Base-by-base conservation (phyloP, 2,797 vertebrate species). In the Aratinga solstitialis region DNA sequence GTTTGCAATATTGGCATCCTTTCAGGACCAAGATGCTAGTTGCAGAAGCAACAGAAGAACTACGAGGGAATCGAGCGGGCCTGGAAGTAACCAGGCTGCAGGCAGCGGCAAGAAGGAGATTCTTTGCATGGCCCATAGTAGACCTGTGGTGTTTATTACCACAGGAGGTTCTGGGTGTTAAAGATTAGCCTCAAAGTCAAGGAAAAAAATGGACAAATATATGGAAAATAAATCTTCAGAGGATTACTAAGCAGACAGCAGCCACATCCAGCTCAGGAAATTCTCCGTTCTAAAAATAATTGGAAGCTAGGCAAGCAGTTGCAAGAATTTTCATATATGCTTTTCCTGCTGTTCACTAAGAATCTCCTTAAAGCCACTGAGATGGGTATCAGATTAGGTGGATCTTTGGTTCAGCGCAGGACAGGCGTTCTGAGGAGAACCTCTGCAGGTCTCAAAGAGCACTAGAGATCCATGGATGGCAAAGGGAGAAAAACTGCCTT, bases 271-370 rank as follows among this genome's bases (percentile, higher is more conserved):
- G 74, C 59, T 95, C 90, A 91, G 88, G 88, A 95, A 96, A 94
- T 84, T 91, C 72, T 92, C 87, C 68, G 26, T 85, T 77, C 85
- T 95, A 84, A 95, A 96, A 95, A 91, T 93, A 93, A 81, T 62
- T 48, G 72, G 54, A 91, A 94, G 76, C 34, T 30, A 83, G 59
- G 75, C 78, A 69, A 78, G 50, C 38, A 48, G 34, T 75, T 89
- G 47, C 4, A 11, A 84, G 59, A 65, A 8, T 12, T 40, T 83
- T 91, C 61, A 34, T 89, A 53, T 45, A n/a, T 18, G 23, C 29
- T 84, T 91, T 79, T 36, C 48, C n/a, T 85, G 42, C 78, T 92
- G 54, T 51, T 92, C 42, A n/a, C 42, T 54, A 59, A 3, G 3
- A 47, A 82, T 30, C 61, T 84, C 62, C 72, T 90, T 58, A 73